Base-by-base conservation (phyloP, 2,797 vertebrate genomes). In the Anguilla megastoma region DNA sequence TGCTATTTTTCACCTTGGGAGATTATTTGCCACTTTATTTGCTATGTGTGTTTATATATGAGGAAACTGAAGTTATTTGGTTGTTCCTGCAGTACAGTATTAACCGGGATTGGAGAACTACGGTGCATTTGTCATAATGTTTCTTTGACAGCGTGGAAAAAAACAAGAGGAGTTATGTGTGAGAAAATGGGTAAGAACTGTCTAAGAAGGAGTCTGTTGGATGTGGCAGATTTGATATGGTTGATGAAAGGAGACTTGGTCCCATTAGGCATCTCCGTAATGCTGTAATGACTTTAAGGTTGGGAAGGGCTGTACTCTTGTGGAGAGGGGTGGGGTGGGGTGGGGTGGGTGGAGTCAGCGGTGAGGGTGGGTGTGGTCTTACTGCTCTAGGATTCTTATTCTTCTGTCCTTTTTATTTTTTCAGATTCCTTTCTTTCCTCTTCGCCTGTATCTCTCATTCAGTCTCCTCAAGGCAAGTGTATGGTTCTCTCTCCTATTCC, bases 391-490 rank as follows among this genome's bases (percentile, higher is more conserved):
- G 93, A 92, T 94, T 95, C 94, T 95, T 94, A 95, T 96, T 96
- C 94, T 95, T 96, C 91, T 96, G 93, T 95, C 92, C 94, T 95
- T 95, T 96, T 93, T 95, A 95, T 97, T 97, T 97, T 98, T 98
- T 94, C 97, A 98, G 97, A 98, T 98, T 96, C 97, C 97, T 97
- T 97, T 97, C 97, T 97, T 97, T 97, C 97, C 94, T 96, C 96
- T 95, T 97, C 97, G 95, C 97, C 97, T 97, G 97, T 98, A 97
- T 97, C 97, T 97, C 96, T 98, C 96, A 97, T 98, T 98, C 96
- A 97, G 95, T 97, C 97, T 96, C 95, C 97, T 97, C 97, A 98
- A 98, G 97, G 97, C 97, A 98, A 98, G 97, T 98, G 95, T 96
- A 92, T 94, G 93, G 94, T 95, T 96, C 95, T 82, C 76, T 45